phyloP scores from a whole-genome alignment of 2,888 invertebrate species.

The Erebia epiphron region DNA sequence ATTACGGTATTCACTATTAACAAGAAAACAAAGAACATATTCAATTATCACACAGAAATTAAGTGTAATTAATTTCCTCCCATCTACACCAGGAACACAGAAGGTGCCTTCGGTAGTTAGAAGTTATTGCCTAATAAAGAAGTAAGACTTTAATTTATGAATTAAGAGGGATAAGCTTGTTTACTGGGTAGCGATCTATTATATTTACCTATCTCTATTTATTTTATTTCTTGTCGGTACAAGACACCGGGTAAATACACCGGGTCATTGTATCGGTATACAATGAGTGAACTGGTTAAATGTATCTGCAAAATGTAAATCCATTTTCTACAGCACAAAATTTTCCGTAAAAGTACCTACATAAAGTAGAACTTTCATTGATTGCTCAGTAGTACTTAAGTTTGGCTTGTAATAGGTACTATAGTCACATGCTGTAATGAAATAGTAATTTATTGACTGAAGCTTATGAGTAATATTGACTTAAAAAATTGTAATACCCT shows the following conservation, averaged over 20 bases:
- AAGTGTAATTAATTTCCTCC: conserved; percentile 6
- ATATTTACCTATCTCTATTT: background rate
- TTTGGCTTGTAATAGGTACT: too few species aligned
- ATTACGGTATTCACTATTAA: conserved; percentile 45
- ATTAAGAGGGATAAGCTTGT: background rate
- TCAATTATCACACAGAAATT: conserved; percentile 43
- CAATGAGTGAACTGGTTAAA: background rate
- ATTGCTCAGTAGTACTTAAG: too few species aligned
- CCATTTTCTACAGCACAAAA: too few species aligned
- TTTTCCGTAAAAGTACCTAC: too few species aligned
- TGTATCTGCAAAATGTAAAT: background rate
- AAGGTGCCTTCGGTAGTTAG: conserved; percentile 11
- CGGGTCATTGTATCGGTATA: too few species aligned
- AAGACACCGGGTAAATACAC: too few species aligned
- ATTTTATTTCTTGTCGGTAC: too few species aligned
- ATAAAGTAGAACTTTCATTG: too few species aligned
- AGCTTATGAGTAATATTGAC: too few species aligned
- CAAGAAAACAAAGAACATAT: conserved; percentile 43
- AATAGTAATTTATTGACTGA: too few species aligned
- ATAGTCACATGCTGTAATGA: too few species aligned
- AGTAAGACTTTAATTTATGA: conserved; percentile 18
- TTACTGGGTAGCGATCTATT: background rate
- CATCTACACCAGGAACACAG: conserved; percentile 11
- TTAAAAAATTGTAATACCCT: too few species aligned
- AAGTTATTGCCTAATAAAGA: conserved; percentile 25